Percentiles rank a stretch among this genome's conserved stretches.
Evolutionary conservation across 2,797 vertebrate genomes (phyloP).

Genomic region (Lepidocolaptes lacrymiger): DNA sequence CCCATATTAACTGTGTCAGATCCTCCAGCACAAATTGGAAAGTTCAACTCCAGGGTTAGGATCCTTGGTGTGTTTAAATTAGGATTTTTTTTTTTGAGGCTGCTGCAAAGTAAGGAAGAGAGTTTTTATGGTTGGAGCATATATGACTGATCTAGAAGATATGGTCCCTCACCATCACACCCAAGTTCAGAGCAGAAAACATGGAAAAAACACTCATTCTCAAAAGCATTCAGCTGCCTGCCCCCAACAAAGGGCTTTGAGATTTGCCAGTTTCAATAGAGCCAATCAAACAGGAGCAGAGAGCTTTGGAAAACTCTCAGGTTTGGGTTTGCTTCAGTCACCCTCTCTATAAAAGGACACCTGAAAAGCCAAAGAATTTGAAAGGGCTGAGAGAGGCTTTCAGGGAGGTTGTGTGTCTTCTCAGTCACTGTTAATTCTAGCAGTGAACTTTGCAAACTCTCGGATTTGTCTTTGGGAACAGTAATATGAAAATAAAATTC

Average conservation of each 20-base stretch:
- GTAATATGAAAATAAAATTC: neutral
- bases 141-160: neutral
- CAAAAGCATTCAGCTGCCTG: neutral
- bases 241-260: rapidly evolving
- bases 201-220: neutral
- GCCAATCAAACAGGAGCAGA: neutral
- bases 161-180: rapidly evolving
- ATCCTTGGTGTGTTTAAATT: neutral
- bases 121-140: neutral
- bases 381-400: neutral
- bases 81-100: neutral
- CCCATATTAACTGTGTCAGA: neutral
- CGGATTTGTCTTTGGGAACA: neutral
- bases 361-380: neutral
- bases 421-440: neutral
- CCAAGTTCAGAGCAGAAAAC: neutral
- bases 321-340: neutral
- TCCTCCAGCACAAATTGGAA: neutral
- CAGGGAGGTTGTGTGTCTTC: neutral
- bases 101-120: neutral
- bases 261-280: neutral
- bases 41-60: neutral
- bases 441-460: neutral
- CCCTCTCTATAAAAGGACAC: neutral
- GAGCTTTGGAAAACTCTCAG: neutral